Evolutionary conservation across 2,888 invertebrate species (phyloP), one percentile per base, ranked within the genome.

Genomic region (Cryptophagus acutangulus): DNA sequence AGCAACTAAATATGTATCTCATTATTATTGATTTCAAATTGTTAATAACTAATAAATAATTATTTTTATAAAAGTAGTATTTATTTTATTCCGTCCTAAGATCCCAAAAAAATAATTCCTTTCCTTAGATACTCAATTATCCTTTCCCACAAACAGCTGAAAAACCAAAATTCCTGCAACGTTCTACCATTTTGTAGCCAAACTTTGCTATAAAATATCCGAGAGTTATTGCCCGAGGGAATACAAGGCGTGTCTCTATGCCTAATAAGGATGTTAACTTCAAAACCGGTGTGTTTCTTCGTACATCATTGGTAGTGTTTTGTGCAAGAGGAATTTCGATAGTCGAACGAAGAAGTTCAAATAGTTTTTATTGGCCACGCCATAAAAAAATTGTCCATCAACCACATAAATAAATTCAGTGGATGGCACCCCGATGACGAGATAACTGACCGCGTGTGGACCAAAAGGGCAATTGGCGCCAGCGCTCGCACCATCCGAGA

Each of bases 401-500:
- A n/a, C n/a, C n/a, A n/a, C n/a, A n/a, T n/a, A n/a, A n/a, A n/a
- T n/a, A n/a, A n/a, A n/a, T n/a, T n/a, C n/a, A n/a, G n/a, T n/a
- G n/a, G 33, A 28, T 17, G 45, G 41, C 46, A 45, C 46, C 46
- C 52, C n/a, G n/a, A n/a, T 71, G 41, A 59, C 68, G 69, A 62
- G 34, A 70, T 73, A 70, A 69, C 71, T 45, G 46, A 40, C 43
- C 48, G 41, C 42, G 42, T 45, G 43, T 46, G 45, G 50, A 37
- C 36, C 46, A 48, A 66, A 42, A 51, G 52, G 69, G 58, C 72
- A 71, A 56, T 71, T 73, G 41, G 69, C 63, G 57, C 60, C 66
- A 48, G 71, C 61, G 41, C 71, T 71, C 54, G 70, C 71, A 58
- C 71, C 72, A 72, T 72, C 72, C 62, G 72, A 74, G 60, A 74